Base-by-base conservation (phyloP, 2,888 invertebrate genomes). In the Eupithecia pulchellata region DNA sequence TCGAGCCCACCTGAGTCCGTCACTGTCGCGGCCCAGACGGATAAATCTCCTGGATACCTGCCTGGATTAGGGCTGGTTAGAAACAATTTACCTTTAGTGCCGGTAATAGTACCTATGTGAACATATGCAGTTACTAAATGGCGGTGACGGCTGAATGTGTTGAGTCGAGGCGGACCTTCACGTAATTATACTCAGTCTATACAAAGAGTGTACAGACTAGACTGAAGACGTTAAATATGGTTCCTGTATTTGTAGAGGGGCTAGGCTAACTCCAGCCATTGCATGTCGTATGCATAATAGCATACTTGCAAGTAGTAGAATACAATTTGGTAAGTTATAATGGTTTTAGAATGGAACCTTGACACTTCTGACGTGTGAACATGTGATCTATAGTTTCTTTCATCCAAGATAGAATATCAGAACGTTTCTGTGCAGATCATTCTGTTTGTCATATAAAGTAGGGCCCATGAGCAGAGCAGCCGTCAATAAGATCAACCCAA, bases 11-110 rank as follows among this genome's bases (percentile, higher is more conserved):
- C 84, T 83, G 83, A 78, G 78, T 82, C 80, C 81, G 80, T 86
- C 86, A 85, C 83, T 86, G 88, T 86, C 86, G 74, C 71, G 68
- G 70, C 68, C 73, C 82, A 86, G 85, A 87, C 87, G 81, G 79
- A 83, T 88, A 86, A 86, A 88, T 86, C 84, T 84, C 72, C 75
- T 65, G 75, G 71, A 17, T 57, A 47, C 27, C 78, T 78, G 74
- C 80, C 78, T 77, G 79, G 67, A 76, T 72, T 47, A 66, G 58
- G 52, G 64, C 68, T 55, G 66, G 55, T 64, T 65, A 66, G 57
- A 60, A 66, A 71, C 68, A 68, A 63, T 71, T 55, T 65, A 34
- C 63, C 66, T 68, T 27, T 20, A 70, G 57, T 60, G 42, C 58
- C 20, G 34, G 29, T 25, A 29, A 57, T 8, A 29, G 14, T 17